Conservation (phyloP, 37 sponge, comb jelly and placozoan species). For the Petrosia ficiformis region DNA sequence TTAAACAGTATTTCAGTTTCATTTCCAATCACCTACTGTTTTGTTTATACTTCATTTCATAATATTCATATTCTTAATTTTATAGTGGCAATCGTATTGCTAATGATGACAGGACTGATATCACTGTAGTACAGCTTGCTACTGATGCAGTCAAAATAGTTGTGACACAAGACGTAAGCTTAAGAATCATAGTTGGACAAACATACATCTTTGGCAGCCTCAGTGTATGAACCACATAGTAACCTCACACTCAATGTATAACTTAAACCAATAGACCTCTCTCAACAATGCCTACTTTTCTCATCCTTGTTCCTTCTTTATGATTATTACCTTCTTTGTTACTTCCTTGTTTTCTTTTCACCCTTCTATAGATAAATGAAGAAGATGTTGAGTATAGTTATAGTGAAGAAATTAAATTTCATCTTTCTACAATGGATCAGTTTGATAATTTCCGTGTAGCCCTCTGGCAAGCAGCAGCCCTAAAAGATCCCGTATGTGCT, state of each 20-base stretch:
- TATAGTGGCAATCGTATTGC: background rate
- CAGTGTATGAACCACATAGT: no score
- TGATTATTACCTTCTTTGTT: no score
- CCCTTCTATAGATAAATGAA: no score
- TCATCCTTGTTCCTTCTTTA: no score
- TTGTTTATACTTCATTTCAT: background rate
- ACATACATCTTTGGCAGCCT: background rate
- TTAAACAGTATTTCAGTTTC: no score
- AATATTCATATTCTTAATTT: background rate
- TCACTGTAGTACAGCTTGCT: conserved; percentile 17
- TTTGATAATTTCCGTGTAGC: conserved; percentile 57
- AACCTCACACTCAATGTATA: no score
- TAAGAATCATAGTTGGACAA: background rate
- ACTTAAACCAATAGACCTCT: no score
- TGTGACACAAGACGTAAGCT: conserved; percentile 11
- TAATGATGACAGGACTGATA: background rate
- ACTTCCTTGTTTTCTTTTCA: no score
- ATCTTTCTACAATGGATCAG: conserved; percentile 35
- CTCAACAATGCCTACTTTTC: no score
- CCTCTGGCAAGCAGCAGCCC: conserved; percentile 42
- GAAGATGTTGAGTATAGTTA: conserved; percentile 4
- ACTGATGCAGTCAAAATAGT: conserved; percentile 35
- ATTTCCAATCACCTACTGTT: no score
- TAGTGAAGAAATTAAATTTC: conserved; percentile 43
- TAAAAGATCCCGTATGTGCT: conserved; percentile 1